These are phyloP conservation scores for Choloepus didactylus DNA, from an alignment of 2,797 vertebrate genomes.

Conservation along the genomic window DNA sequence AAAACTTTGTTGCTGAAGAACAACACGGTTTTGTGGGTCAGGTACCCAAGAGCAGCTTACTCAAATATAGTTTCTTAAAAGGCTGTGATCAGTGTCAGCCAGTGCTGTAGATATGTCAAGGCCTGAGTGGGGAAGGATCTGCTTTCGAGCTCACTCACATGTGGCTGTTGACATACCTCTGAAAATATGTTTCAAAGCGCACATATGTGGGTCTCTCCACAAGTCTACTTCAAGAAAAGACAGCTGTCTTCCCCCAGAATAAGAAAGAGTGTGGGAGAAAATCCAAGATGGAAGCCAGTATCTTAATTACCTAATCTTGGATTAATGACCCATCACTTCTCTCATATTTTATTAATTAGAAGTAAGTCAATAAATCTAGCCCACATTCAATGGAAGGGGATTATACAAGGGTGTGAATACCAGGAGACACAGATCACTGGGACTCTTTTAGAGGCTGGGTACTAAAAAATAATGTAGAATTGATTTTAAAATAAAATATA, in stretches of 20 bases:
- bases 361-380: neutral
- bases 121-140: neutral
- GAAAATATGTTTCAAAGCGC: slow-evolving; percentile 1
- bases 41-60: neutral
- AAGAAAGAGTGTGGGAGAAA: neutral
- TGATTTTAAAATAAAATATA: slow-evolving; percentile 25
- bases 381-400: neutral
- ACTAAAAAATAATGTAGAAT: neutral
- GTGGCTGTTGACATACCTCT: neutral
- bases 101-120: neutral
- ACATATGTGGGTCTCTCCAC: neutral
- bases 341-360: neutral
- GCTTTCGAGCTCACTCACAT: neutral
- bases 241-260: neutral
- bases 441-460: neutral
- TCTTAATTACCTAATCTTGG: neutral
- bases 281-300: neutral
- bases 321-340: neutral
- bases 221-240: neutral
- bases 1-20: slow-evolving; percentile 3
- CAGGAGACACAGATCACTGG: neutral
- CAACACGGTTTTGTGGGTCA: neutral
- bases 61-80: neutral
- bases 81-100: neutral
- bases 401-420: neutral